These are phyloP conservation scores for Myotis planiceps DNA, from an alignment of 2,797 vertebrate genomes.

Conservation along the genomic window DNA sequence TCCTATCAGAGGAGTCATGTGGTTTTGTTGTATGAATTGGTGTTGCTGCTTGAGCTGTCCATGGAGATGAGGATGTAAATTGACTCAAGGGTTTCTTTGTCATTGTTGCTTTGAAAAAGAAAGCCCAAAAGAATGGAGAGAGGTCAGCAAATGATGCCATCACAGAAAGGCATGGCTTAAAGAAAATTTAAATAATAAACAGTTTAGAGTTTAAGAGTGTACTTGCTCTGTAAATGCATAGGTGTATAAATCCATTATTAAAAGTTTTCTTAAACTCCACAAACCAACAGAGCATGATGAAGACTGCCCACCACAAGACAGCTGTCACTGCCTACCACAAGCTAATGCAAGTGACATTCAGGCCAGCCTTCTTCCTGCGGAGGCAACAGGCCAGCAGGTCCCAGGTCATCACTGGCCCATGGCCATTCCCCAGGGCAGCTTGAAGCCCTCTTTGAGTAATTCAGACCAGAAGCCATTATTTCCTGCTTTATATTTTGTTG, in stretches of 20 bases:
- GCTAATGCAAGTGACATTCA: background rate
- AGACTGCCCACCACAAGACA: background rate
- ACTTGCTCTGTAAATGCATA: background rate
- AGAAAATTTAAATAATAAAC: background rate
- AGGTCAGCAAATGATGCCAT: background rate
- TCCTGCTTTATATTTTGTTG: conserved; percentile 72
- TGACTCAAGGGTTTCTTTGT: background rate
- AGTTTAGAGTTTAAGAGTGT: background rate
- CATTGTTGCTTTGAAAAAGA: background rate
- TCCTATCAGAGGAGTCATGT: background rate
- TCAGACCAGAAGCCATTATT: conserved; percentile 68
- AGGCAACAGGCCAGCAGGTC: background rate
- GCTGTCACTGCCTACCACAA: background rate
- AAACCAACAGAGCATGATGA: background rate
- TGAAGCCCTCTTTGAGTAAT: conserved; percentile 50
- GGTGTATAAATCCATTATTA: background rate
- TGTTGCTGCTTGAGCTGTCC: background rate
- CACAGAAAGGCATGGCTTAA: background rate
- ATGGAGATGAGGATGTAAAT: background rate
- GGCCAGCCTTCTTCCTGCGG: background rate
- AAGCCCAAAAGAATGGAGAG: background rate
- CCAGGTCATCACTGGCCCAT: background rate
- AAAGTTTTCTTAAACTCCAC: background rate
- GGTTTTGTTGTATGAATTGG: background rate
- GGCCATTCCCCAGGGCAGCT: conserved; percentile 7